These are phyloP conservation scores for Catharus minimus DNA, from an alignment of 2,113 vertebrate genomes.

Conservation along the genomic window DNA sequence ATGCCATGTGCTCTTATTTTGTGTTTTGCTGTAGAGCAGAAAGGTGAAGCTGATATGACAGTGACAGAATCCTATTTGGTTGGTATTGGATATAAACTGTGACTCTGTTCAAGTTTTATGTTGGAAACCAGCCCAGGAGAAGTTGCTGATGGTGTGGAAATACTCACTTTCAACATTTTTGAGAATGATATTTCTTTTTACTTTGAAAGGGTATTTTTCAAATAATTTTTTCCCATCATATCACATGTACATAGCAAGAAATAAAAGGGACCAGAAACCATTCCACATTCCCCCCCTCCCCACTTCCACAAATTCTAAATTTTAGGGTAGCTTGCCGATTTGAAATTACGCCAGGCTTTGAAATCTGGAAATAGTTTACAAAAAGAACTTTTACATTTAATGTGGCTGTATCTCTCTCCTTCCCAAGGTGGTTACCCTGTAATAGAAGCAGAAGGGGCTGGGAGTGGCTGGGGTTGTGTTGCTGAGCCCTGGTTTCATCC, in stretches of 20 bases:
- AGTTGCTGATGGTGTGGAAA: conserved; percentile 65
- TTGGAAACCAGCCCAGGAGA: conserved; percentile 54
- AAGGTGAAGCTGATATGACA: conserved; percentile 21
- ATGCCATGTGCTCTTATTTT: not conserved
- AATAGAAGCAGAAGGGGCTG: not conserved
- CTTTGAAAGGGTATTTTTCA: conserved; percentile 55
- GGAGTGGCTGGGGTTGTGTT: not conserved
- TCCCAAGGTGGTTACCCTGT: conserved; percentile 18
- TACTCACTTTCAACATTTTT: conserved; percentile 41
- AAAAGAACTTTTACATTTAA: conserved; percentile 6
- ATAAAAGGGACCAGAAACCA: conserved; percentile 51
- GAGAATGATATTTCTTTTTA: conserved; percentile 36
- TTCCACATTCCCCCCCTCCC: not conserved
- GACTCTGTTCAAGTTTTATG: not conserved
- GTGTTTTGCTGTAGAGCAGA: not conserved
- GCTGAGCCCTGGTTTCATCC: not conserved
- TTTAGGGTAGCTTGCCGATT: not conserved
- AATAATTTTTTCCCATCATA: conserved; percentile 15
- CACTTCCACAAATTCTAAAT: conserved; percentile 32
- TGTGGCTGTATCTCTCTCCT: conserved; percentile 22
- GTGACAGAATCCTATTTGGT: conserved; percentile 8
- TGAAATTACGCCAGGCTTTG: conserved; percentile 34
- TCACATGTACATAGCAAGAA: conserved; percentile 8
- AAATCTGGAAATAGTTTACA: conserved; percentile 55
- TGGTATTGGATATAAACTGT: conserved; percentile 17